These are phyloP conservation scores for Acanthiza pusilla DNA, from an alignment of 2,797 vertebrate species.

Conservation along the genomic window DNA sequence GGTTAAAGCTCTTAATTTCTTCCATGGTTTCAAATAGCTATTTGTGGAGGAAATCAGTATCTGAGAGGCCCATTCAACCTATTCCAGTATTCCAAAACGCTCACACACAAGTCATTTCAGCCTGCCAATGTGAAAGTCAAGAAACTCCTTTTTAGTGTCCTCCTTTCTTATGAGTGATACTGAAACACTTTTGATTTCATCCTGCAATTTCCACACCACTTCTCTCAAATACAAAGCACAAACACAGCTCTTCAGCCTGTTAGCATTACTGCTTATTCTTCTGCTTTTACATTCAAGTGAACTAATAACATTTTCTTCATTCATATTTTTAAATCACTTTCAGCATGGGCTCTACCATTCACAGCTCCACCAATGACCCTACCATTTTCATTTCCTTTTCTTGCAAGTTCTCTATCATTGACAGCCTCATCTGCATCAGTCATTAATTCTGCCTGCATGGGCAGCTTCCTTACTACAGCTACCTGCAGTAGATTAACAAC, in stretches of 20 bases:
- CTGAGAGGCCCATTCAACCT: background rate
- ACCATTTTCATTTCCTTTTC: background rate
- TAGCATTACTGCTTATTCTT: background rate
- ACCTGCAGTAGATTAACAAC: background rate
- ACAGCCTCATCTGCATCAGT: background rate
- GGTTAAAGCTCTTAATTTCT: background rate
- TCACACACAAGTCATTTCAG: background rate
- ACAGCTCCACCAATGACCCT: background rate
- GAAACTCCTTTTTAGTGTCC: background rate
- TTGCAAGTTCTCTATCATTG: background rate
- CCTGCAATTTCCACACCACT: background rate
- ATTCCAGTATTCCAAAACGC: background rate
- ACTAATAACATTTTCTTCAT: background rate
- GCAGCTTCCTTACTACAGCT: background rate
- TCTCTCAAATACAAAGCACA: background rate
- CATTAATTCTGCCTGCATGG: background rate
- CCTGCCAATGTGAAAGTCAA: background rate
- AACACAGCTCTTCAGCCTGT: background rate
- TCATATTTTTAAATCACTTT: background rate
- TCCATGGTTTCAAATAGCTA: background rate
- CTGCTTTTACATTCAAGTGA: background rate
- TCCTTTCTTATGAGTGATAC: background rate
- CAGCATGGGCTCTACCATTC: background rate
- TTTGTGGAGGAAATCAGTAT: background rate
- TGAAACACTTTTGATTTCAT: background rate